Evolutionary conservation across 2,797 vertebrate genomes (phyloP), one percentile per base, ranked within the genome.

Genomic region (Kryptopterus vitreolus): DNA sequence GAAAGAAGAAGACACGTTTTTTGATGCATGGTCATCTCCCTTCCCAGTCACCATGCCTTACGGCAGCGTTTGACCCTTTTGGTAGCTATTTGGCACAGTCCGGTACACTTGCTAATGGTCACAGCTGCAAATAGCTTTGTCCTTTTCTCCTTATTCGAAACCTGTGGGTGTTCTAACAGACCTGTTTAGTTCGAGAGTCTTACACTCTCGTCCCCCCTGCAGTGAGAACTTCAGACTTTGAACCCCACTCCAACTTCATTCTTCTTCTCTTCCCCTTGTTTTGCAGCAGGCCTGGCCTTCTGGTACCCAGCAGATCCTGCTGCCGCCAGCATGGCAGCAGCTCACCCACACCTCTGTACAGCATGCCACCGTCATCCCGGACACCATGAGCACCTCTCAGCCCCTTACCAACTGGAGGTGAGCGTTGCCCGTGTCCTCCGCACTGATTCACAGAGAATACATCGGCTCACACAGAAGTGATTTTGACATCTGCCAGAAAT

Each of bases 261-360:
- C 29, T 69, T 55, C 66, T 33, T 2, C 9, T n/a, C 68, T 18
- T 53, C 29, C 78, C 62, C 43, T 70, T 58, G 57, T 74, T 43
- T 65, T 83, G 71, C 91, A 99, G 97, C 98, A 98, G 96, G 95
- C 96, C 35, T 99, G 98, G 98, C 96, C 98, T 72, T 96, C 96
- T 15, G 97, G 96, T 83, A 96, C 98, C 79, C 98, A 99, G 90
- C 98, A 99, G 92, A 99, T 99, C 89, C 93, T 99, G 57, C 95
- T 99, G 69, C 98, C 98, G 83, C 96, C 96, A 0, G 95, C 98
- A 5, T 99, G 98, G 98, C 98, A 99, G 92, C 98, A 99, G 91
- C 94, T 99, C 89, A 96, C 97, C 0, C 98, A 99, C 91, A 96
- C 97, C 29, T 98, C 98, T 24, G 96, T 99, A 87, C 98, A 98